These are phyloP conservation scores for Sebastes fasciatus DNA, from an alignment of 2,113 vertebrate genomes.

Conservation along the genomic window DNA sequence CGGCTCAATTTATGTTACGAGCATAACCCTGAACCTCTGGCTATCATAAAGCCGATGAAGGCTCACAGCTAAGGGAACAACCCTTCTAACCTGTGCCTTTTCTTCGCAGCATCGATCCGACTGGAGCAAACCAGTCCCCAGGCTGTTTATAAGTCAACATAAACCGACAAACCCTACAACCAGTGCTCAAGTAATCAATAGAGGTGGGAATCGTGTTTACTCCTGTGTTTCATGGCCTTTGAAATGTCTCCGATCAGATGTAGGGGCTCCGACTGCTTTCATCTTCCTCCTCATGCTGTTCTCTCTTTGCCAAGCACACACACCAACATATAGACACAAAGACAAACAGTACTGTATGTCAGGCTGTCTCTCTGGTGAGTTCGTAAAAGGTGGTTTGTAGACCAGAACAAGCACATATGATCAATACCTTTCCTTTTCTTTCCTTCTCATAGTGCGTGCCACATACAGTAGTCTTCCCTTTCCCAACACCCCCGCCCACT, in stretches of 20 bases:
- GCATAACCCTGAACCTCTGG: constrained; percentile 42
- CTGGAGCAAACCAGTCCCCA: constrained; percentile 45
- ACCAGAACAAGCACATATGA: constrained; percentile 39
- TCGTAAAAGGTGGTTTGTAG: constrained; percentile 34
- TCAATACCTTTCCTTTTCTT: constrained; percentile 60
- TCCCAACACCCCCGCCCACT: constrained; percentile 16
- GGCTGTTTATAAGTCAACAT: constrained; percentile 73
- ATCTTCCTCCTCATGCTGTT: constrained; percentile 9
- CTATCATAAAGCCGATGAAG: constrained; percentile 40
- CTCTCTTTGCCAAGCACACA: constrained; percentile 34
- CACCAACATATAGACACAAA: constrained; percentile 36
- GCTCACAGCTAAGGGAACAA: constrained; percentile 34
- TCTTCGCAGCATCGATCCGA: constrained; percentile 63
- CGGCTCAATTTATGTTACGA: constrained; percentile 11
- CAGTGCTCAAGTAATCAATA: constrained; percentile 71
- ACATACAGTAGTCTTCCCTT: neutral
- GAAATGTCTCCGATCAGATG: constrained; percentile 47
- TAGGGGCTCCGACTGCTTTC: constrained; percentile 27
- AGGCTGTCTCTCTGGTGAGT: constrained; percentile 53
- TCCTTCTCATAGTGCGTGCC: constrained; percentile 13
- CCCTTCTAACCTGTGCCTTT: constrained; percentile 31
- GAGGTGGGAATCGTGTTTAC: constrained; percentile 65
- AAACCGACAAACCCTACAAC: constrained; percentile 64
- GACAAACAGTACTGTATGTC: constrained; percentile 58
- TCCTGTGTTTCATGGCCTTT: constrained; percentile 57